Evolutionary conservation across 2,888 invertebrate genomes (phyloP).

Genomic region (Drosophila infuscata): DNA sequence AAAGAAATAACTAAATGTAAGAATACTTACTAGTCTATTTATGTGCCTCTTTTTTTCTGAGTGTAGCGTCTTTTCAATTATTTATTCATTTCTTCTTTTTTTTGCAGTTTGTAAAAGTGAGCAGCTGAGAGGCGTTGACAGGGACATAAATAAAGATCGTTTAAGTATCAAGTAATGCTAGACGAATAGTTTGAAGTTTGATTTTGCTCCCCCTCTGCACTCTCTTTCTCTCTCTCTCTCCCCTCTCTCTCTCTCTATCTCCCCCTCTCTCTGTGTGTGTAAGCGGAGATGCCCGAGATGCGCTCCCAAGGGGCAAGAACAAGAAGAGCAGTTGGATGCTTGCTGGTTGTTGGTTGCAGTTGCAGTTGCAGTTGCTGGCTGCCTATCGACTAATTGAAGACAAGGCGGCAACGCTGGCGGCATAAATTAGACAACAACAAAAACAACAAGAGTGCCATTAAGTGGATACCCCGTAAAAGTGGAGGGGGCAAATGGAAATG

Average conservation of each 20-base stretch:
- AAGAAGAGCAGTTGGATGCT: constrained; percentile 1
- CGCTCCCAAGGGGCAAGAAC: constrained; percentile 53
- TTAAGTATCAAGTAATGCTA: constrained; percentile 75
- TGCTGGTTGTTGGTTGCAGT: constrained; percentile 33
- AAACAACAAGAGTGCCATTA: constrained; percentile 56
- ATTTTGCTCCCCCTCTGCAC: neutral
- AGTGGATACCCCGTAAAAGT: constrained; percentile 46
- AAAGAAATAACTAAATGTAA: neutral
- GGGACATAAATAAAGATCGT: constrained; percentile 81
- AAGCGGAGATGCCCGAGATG: constrained; percentile 56
- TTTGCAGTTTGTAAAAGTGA: constrained; percentile 48
- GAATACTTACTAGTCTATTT: neutral
- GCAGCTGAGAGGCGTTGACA: constrained; percentile 83
- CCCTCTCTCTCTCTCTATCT: neutral
- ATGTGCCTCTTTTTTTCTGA: neutral
- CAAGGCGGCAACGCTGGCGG: constrained; percentile 64
- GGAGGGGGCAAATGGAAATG: constrained; percentile 3
- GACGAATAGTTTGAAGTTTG: constrained; percentile 73
- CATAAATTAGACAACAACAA: constrained; percentile 65
- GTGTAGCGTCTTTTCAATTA: constrained; percentile 19
- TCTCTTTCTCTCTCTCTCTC: neutral
- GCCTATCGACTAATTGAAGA: constrained; percentile 72
- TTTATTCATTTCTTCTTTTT: constrained; percentile 8
- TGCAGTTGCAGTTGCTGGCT: constrained; percentile 47
- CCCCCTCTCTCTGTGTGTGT: constrained; percentile 29